These are phyloP conservation scores for Tinamus guttatus DNA, from an alignment of 2,113 vertebrate species.

Conservation along the genomic window DNA sequence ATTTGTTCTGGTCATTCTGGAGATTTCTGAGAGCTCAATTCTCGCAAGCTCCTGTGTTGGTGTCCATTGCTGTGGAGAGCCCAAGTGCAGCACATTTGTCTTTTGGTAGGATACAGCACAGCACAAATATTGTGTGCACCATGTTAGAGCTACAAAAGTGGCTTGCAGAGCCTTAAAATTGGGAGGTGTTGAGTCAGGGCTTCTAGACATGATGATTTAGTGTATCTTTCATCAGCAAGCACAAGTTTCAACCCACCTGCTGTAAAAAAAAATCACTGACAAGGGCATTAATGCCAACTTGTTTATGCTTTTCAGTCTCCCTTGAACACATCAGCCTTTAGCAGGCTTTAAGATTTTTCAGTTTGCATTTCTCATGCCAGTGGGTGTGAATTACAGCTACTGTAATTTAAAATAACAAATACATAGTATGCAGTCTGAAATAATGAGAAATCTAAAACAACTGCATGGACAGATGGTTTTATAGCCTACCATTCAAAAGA, in stretches of 20 bases:
- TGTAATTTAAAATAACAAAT: conserved; percentile 30
- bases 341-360: neutral
- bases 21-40: neutral
- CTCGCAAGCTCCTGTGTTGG: accelerated
- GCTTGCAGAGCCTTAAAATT: neutral
- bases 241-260: neutral
- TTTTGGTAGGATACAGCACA: accelerated
- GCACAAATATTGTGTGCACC: neutral
- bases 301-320: conserved; percentile 1
- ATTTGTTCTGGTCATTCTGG: neutral
- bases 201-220: neutral
- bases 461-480: neutral
- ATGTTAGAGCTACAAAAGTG: neutral
- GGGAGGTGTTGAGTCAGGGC: neutral
- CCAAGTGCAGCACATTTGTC: neutral
- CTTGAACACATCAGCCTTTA: neutral
- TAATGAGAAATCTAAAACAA: conserved; percentile 34
- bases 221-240: neutral
- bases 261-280: neutral
- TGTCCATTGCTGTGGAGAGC: neutral
- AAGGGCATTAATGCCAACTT: neutral
- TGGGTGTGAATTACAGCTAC: neutral
- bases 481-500: neutral
- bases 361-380: neutral
- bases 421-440: neutral